These are phyloP conservation scores for Centrocercus urophasianus DNA, from an alignment of 2,113 vertebrate species.

Conservation along the genomic window DNA sequence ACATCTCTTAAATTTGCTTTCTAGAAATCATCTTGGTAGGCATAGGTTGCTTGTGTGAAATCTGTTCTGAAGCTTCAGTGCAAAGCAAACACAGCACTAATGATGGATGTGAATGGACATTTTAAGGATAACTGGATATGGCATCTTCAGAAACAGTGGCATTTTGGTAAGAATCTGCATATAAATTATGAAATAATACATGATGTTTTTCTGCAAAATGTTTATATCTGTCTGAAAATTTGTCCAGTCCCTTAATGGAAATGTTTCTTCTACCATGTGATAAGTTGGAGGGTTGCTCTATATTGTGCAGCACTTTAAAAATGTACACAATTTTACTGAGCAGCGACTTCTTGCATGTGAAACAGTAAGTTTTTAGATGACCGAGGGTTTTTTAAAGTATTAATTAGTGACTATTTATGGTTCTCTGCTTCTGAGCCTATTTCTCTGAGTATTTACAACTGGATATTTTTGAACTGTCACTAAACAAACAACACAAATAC, in stretches of 20 bases:
- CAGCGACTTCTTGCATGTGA: conserved; percentile 10
- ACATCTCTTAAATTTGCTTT: conserved; percentile 35
- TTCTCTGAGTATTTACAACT: conserved; percentile 45
- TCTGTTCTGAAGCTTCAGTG: accelerated
- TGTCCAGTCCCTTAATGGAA: neutral
- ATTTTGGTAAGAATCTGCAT: conserved; percentile 54
- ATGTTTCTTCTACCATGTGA: neutral
- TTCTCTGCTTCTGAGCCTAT: neutral
- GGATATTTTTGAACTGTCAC: conserved; percentile 1
- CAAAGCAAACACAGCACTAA: neutral
- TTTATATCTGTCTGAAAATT: neutral
- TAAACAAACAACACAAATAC: neutral
- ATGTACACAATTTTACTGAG: neutral
- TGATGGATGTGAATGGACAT: neutral
- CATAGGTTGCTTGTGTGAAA: neutral
- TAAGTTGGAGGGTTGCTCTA: neutral
- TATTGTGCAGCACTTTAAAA: neutral
- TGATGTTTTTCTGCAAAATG: neutral
- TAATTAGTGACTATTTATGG: neutral
- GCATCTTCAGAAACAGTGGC: neutral
- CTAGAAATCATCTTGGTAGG: conserved; percentile 33
- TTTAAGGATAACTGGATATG: neutral
- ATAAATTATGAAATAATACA: neutral
- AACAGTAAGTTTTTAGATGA: neutral
- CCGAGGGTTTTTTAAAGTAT: neutral